Evolutionary conservation across 1,140 invertebrate species (phyloP), one percentile per base, ranked within the genome.

Genomic region (Ephestia elutella): DNA sequence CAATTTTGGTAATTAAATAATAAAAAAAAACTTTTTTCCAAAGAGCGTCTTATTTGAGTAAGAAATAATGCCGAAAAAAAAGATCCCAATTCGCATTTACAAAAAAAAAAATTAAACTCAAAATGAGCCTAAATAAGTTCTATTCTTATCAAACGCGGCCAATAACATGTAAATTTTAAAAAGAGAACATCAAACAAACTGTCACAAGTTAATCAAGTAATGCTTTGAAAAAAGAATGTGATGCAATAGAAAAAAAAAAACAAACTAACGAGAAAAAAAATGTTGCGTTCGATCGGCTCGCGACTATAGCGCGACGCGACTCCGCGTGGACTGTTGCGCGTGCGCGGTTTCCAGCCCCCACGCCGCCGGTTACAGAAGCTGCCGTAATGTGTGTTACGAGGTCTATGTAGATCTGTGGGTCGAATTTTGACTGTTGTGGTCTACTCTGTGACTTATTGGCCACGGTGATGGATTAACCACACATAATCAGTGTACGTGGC

Each of bases 331-430:
- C 59, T 56, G 83, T 80, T 86, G 80, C 70, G 69, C 71, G 49
- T 59, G 70, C 70, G 70, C 65, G 63, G 68, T 61, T 66, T 68
- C 38, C 2, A 44, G 15, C 56, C 63, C 71, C 72, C 70, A 69
- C 69, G 70, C 71, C 51, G 60, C 49, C 70, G 65, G 59, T 78
- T 73, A 66, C 73, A 70, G 70, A 71, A 72, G 71, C 74, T 66
- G 73, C 68, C 28, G 76, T 77, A 78, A 80, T 76, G 65, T 75
- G 65, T 82, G 76, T 81, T 82, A 80, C 81, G 75, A 74, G 69
- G 70, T 69, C 80, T 81, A 81, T 83, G 78, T 80, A 65, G 72
- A 71, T 59, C 71, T 75, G 65, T 79, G 67, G 76, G 73, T 78
- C 76, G 77, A 55, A 66, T 53, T 53, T 25, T 53, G 50, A 53